Conservation (phyloP, 1,140 invertebrate species). For the Aphidius gifuensis region DNA sequence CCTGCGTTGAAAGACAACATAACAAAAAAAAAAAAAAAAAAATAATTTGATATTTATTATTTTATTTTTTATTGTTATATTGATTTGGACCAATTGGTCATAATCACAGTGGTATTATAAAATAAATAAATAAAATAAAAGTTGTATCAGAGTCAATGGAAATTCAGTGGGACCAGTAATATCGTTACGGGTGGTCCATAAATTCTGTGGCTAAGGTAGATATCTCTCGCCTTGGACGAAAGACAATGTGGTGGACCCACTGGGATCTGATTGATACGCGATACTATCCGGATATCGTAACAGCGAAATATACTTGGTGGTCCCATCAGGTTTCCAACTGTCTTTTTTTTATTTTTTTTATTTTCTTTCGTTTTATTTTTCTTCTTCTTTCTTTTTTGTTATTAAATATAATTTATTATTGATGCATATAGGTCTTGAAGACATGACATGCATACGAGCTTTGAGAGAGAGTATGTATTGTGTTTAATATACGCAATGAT, state of each 20-base stretch:
- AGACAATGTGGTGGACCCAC: conserved; percentile 40
- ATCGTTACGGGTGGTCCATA: too few relatives aligned
- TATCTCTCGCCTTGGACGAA: conserved; percentile 18
- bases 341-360: neutral
- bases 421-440: conserved; percentile 9
- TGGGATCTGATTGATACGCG: conserved; percentile 45
- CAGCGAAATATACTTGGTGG: conserved; percentile 32
- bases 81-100: too few relatives aligned
- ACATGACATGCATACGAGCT: neutral
- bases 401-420: neutral
- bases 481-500: conserved; percentile 42
- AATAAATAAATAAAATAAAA: too few relatives aligned
- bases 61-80: too few relatives aligned
- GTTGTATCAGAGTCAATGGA: too few relatives aligned
- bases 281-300: conserved; percentile 42
- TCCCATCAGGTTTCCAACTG: neutral
- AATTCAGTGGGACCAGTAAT: too few relatives aligned
- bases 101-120: too few relatives aligned
- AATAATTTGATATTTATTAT: too few relatives aligned
- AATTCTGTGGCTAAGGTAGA: too few relatives aligned
- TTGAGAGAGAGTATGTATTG: neutral
- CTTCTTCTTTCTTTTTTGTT: neutral
- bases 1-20: too few relatives aligned
- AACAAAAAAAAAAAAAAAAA: too few relatives aligned
- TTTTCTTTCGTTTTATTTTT: neutral